Conservation (phyloP, 1,140 invertebrate species). For the Cyclina sinensis region DNA sequence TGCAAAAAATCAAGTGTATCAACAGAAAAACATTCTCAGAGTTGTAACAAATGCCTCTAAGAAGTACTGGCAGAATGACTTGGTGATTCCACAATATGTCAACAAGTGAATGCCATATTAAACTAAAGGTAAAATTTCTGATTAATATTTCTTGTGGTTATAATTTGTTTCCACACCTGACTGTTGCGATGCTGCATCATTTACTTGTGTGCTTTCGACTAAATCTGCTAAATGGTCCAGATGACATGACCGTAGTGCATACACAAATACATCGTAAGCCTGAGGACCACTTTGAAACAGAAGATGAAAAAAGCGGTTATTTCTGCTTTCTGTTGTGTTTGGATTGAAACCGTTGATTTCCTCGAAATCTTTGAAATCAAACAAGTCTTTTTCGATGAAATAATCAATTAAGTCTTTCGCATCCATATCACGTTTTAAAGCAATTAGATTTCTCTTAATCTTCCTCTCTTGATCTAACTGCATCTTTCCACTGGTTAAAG, state of each 20-base stretch:
- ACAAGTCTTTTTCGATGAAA: slow-evolving; percentile 56
- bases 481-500: slow-evolving; percentile 38
- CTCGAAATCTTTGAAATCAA: slow-evolving; percentile 61
- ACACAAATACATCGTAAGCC: slow-evolving; percentile 58
- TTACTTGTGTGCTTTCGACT: slow-evolving; percentile 49
- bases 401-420: slow-evolving; percentile 55
- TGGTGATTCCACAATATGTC: too few species aligned
- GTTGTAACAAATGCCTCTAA: too few species aligned
- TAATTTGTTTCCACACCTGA: not conserved
- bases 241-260: slow-evolving; percentile 10
- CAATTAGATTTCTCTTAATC: slow-evolving; percentile 46
- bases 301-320: slow-evolving; percentile 39
- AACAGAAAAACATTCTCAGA: too few species aligned
- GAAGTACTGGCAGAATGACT: too few species aligned
- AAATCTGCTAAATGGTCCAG: slow-evolving; percentile 47
- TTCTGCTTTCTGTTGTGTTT: slow-evolving; percentile 60
- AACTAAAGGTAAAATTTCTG: too few species aligned
- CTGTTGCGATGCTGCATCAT: not conserved
- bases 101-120: too few species aligned
- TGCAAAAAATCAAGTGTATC: too few species aligned
- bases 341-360: slow-evolving; percentile 60
- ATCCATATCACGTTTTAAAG: slow-evolving; percentile 59
- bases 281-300: slow-evolving; percentile 37
- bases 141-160: too few species aligned
- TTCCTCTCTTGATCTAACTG: slow-evolving; percentile 33